Base-by-base conservation (phyloP, 1,140 invertebrate genomes). In the Tetramorium simillimum region DNA sequence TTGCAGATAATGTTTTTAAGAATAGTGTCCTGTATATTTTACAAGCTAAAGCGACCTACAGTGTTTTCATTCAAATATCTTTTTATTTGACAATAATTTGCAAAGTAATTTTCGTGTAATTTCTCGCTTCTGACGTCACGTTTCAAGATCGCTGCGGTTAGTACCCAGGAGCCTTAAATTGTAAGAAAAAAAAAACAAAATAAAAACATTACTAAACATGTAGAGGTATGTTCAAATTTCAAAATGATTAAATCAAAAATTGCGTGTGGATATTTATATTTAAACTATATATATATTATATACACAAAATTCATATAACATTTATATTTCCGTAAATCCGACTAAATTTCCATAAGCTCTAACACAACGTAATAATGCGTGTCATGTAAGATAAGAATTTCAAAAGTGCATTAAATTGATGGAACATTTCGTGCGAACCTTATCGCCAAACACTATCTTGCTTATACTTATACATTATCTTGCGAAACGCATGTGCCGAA, bases 281-380 rank as follows among this genome's bases (percentile, higher is more conserved):
- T 67, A n/a, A 49, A 65, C 9, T 63, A 65, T 65, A 21, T n/a
- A n/a, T 46, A 46, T 63, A 63, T 65, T 9, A 49, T 9, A 43
- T 9, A 9, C 1, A 63, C 14, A 40, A 16, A 80, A 60, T 28
- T 53, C 5, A 60, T 40, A 21, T 60, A 80, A 60, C 49, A 69
- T 86, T 86, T 86, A 86, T 86, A 86, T 86, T 86, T 86, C 40
- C 56, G 7, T 28, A 80, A 80, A 49, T 58, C 43, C 10, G 9
- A 3, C 24, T 65, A 86, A 80, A 53, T 86, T 53, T 56, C 6
- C 67, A 82, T 28, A 86, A 67, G 72, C 43, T 63, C 16, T 77
- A 85, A 37, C 21, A 58, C 5, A 86, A 37, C 9, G 6, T 76
- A 86, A 86, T 51, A 78, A 86, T 63, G 60, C 40, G 75, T 49